phyloP scores from a whole-genome alignment of 2,113 vertebrate genomes.

The Nematolebias whitei region DNA sequence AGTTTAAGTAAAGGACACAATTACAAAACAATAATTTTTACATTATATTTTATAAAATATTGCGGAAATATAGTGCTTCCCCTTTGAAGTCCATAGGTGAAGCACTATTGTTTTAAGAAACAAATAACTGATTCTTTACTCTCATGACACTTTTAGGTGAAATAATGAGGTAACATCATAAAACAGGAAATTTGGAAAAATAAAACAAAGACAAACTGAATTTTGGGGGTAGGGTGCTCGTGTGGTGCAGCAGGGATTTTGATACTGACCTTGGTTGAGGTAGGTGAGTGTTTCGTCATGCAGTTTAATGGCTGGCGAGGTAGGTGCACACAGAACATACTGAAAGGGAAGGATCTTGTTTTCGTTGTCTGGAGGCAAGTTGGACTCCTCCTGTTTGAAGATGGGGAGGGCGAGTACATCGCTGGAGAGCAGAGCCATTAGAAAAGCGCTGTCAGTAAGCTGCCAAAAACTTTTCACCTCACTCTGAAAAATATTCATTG shows the following conservation, averaged over 20 bases:
- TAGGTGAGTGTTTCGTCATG: conserved; percentile 98
- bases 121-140: no score
- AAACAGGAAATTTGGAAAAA: no score
- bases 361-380: conserved; percentile 87
- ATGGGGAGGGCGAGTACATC: conserved; percentile 97
- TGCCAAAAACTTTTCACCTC: not conserved
- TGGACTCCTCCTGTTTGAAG: conserved; percentile 98
- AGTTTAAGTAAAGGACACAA: no score
- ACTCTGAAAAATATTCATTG: not conserved
- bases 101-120: no score
- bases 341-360: conserved; percentile 97
- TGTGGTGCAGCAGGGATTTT: not conserved
- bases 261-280: conserved; percentile 94
- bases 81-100: no score
- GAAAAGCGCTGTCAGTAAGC: conserved; percentile 1
- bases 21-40: no score
- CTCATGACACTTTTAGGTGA: no score
- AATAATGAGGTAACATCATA: no score
- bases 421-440: conserved; percentile 68
- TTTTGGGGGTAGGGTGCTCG: no score
- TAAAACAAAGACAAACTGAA: no score
- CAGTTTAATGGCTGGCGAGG: conserved; percentile 95
- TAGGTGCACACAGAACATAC: conserved; percentile 96
- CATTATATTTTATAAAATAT: no score
- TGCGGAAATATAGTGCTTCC: no score